Base-by-base conservation (phyloP, 2,797 vertebrate genomes). In the Siniperca scherzeri region DNA sequence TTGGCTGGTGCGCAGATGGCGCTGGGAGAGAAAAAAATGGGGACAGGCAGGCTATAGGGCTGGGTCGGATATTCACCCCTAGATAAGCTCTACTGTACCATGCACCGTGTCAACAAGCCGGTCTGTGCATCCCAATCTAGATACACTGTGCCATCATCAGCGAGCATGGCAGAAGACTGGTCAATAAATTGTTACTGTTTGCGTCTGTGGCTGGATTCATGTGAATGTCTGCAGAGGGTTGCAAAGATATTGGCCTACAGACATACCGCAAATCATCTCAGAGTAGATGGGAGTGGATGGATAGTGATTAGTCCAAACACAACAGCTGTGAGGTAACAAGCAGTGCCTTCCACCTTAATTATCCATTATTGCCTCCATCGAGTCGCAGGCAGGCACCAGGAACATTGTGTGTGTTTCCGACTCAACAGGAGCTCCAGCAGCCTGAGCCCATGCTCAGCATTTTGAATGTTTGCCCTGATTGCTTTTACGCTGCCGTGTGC, bases 1-100 rank as follows among this genome's bases (percentile, higher is more conserved):
- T 85, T 93, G 90, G 91, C 87, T 83, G 81, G 74, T 81, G 89
- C 74, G 90, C 95, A 96, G 95, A 95, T 95, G 94, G 95, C 69
- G 42, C 57, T 78, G 82, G 81, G 79, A 86, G 53, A 70, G n/a
- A 40, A 69, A 86, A 87, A 91, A 93, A 87, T 83, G 86, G 92
- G 91, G 87, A 91, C 90, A 92, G 87, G 70, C 87, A 87, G 86
- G 80, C 86, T 78, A 80, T 87, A 85, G 83, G 86, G 83, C 86
- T 62, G 76, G 57, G 87, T 61, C 71, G 36, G 89, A 92, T 92
- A 89, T 92, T 90, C 89, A 92, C 91, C 89, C 78, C 75, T 75
- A 62, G 91, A 90, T 95, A 95, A 96, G 92, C 92, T 81, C 83
- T 84, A 78, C 85, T 84, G 91, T 85, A 89, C 86, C 22, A 83